Base-by-base conservation (phyloP, 2,888 invertebrate genomes). In the Oeneis ivallda region DNA sequence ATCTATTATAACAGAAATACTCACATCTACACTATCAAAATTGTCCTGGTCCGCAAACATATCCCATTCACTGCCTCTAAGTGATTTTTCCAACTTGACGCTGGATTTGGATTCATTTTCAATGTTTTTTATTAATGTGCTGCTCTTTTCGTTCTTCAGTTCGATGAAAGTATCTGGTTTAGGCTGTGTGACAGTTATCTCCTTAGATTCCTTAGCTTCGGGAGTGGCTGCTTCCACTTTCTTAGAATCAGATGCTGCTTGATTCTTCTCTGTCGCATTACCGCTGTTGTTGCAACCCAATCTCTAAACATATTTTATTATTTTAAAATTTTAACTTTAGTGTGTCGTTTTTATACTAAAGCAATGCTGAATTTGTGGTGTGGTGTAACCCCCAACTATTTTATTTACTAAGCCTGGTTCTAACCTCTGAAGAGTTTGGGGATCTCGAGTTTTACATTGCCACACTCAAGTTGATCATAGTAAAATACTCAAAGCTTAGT, bases 31-130 rank as follows among this genome's bases (percentile, higher is more conserved):
- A 75, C 77, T 82, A 53, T 95, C 93, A 77, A 97, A 96, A 83
- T 96, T 96, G 78, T 97, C 96, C 72, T 96, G 96, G 79, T 98
- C 98, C 47, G 98, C 98, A 90, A 98, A 97, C 96, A 97, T 97
- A 78, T 97, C 97, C 96, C 96, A 96, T 75, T 96, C 95, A 13
- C 93, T 90, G n/a, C 92, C 86, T 77, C 94, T 94, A 19, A 83
- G 81, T 0, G 87, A 81, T 69, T 89, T 87, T 70, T 88, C 84
- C 63, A 78, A 61, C 65, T 81, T 82, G 2, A 72, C 13, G 7
- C 72, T 81, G 52, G 76, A 56, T 72, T 75, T 82, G 62, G 72
- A 71, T 74, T 79, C 77, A 67, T 68, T 76, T 61, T 78, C 70
- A 13, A 63, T 61, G 26, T 70, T 65, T 52, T 61, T 70, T 17